These are phyloP conservation scores for Ceyx cyanopectus DNA, from an alignment of 2,113 vertebrate species.

Conservation along the genomic window DNA sequence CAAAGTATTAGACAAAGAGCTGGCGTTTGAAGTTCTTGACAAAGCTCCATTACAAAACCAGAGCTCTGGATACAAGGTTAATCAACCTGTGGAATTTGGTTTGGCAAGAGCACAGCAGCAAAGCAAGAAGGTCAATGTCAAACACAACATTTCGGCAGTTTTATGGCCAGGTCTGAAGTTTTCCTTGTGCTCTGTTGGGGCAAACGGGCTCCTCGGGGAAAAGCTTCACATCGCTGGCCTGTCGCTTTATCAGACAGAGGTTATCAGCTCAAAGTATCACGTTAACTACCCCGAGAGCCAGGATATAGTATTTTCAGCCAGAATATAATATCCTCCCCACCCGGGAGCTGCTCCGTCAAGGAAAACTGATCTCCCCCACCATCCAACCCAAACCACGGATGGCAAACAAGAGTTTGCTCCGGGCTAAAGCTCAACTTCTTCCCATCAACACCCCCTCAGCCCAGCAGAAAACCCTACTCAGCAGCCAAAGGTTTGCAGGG, in stretches of 20 bases:
- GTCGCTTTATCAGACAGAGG: background rate
- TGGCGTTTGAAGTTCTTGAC: background rate
- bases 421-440: background rate
- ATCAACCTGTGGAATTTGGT: conserved; percentile 51
- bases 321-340: background rate
- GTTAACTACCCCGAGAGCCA: background rate
- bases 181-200: background rate
- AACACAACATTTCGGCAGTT: background rate
- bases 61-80: background rate
- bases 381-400: accelerated
- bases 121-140: conserved; percentile 56
- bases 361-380: conserved; percentile 4
- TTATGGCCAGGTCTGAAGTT: background rate
- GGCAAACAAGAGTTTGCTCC: background rate
- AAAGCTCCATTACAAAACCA: conserved; percentile 8
- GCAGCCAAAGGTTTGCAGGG: background rate
- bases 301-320: background rate
- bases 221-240: background rate
- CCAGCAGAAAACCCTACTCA: background rate
- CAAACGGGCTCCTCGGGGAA: background rate
- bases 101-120: background rate
- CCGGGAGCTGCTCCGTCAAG: background rate
- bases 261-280: background rate
- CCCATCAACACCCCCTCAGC: background rate
- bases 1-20: background rate